phyloP scores from a whole-genome alignment of 2,888 invertebrate genomes.

The Lasioglossum figueresi region DNA sequence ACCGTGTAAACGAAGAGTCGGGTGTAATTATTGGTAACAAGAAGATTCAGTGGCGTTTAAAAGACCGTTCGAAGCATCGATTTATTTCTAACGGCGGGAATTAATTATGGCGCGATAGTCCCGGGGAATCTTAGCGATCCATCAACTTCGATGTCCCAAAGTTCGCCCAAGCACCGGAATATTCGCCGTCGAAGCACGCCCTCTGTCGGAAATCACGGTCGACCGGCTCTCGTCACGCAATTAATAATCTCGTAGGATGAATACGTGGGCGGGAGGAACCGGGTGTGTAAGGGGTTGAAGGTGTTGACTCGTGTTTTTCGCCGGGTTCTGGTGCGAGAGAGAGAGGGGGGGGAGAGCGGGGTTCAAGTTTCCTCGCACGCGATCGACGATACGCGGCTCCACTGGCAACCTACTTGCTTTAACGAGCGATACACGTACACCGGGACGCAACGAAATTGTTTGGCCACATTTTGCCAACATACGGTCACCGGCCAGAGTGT shows the following conservation, averaged over 20 bases:
- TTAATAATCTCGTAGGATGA: constrained; percentile 7
- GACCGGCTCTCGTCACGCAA: constrained; percentile 1
- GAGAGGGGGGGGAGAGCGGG: not conserved
- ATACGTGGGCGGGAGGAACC: not conserved
- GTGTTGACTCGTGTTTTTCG: constrained; percentile 15
- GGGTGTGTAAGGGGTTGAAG: not conserved
- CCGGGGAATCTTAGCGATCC: not conserved
- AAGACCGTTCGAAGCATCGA: not conserved
- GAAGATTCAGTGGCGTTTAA: not conserved
- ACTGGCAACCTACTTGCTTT: constrained; percentile 3
- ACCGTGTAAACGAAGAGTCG: not conserved
- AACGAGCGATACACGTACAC: not conserved
- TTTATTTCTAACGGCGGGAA: not conserved
- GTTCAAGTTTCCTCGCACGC: not conserved
- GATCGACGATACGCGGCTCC: not conserved
- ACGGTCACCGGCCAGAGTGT: not conserved
- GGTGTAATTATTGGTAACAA: not conserved
- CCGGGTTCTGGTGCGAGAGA: not conserved
- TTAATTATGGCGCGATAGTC: not conserved
- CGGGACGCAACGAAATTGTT: not conserved
- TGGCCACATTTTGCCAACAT: not conserved
- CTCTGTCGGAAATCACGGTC: not conserved
- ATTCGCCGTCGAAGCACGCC: constrained; percentile 8
- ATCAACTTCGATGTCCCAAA: constrained; percentile 7
- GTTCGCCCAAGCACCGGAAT: not conserved